Evolutionary conservation across 2,113 vertebrate genomes (phyloP), one percentile per base, ranked within the genome.

Genomic region (Syrmaticus mikado): DNA sequence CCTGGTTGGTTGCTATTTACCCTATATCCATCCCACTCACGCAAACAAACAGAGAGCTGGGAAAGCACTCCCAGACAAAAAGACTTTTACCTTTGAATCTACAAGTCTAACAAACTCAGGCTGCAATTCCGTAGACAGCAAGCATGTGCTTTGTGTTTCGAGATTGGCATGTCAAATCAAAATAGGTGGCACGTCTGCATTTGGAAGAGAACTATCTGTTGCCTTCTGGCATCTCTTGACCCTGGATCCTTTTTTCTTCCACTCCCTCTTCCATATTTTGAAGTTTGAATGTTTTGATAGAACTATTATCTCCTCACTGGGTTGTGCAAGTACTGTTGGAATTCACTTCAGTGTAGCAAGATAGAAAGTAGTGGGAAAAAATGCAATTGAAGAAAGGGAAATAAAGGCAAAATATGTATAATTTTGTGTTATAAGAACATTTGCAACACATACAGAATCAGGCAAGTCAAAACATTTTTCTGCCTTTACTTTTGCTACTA

Each of bases 1-100:
- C 12, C 62, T 81, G 60, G 12, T 19, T 67, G 41, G 13, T 21
- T 87, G 20, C 5, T 76, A 21, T n/a, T 38, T 55, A 34, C 3
- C 32, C 84, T 32, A 22, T 1, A 0, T 76, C 40, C 50, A 92
- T 13, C 65, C 6, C 0, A 38, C 68, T 48, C 0, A 0, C 50
- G 45, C 12, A 58, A 3, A 0, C 30, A 85, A 64, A 70, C 12
- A 50, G 18, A 9, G 89, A 43, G 73, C 38, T 40, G 8, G 84
- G n/a, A 50, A 32, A 65, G 10, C 6, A 32, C 15, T 10, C 20
- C 38, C 7, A 5, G 8, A 18, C 30, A 32, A 70, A 73, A 93
- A 21, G 10, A 10, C 34, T 90, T n/a, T 50, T 64, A 5, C 11
- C 28, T 83, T 60, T 73, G 32, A 32, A 71, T 41, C 14, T 67